Evolutionary conservation across 1,140 invertebrate genomes (phyloP).

Genomic region (Saxidomus purpurata): DNA sequence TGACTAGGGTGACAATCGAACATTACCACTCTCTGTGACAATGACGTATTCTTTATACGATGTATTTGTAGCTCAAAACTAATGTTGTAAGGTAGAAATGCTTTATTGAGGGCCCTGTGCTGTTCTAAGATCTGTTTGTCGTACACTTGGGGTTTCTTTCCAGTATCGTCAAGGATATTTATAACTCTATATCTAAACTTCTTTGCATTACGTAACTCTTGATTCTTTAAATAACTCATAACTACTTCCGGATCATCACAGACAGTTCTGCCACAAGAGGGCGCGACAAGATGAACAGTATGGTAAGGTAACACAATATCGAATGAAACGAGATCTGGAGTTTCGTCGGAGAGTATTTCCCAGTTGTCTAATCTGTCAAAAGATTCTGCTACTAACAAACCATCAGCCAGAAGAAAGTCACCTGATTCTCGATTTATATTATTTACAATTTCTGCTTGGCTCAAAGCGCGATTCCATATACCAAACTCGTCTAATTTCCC

Average conservation of each 20-base stretch:
- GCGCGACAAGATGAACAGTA: constrained; percentile 70
- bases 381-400: constrained; percentile 62
- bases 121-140: constrained; percentile 74
- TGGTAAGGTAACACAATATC: constrained; percentile 66
- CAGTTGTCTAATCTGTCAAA: constrained; percentile 70
- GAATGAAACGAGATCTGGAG: constrained; percentile 58
- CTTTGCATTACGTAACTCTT: constrained; percentile 71
- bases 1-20: constrained; percentile 75
- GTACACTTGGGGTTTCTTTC: constrained; percentile 73
- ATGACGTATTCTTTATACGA: constrained; percentile 69
- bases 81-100: constrained; percentile 82
- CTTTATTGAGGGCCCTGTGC: constrained; percentile 73
- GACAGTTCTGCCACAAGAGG: constrained; percentile 81
- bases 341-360: constrained; percentile 30
- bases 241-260: constrained; percentile 82
- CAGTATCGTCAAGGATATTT: constrained; percentile 77
- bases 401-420: background rate
- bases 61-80: constrained; percentile 73
- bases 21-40: constrained; percentile 73
- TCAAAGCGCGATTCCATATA: constrained; percentile 45
- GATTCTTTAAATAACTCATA: constrained; percentile 69
- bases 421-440: constrained; percentile 21
- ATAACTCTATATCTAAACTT: constrained; percentile 73
- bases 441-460: constrained; percentile 47
- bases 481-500: constrained; percentile 64